Percentiles rank a stretch among this genome's conserved stretches.
phyloP scores from a whole-genome alignment of 2,888 invertebrate species.

The Trilocha varians region DNA sequence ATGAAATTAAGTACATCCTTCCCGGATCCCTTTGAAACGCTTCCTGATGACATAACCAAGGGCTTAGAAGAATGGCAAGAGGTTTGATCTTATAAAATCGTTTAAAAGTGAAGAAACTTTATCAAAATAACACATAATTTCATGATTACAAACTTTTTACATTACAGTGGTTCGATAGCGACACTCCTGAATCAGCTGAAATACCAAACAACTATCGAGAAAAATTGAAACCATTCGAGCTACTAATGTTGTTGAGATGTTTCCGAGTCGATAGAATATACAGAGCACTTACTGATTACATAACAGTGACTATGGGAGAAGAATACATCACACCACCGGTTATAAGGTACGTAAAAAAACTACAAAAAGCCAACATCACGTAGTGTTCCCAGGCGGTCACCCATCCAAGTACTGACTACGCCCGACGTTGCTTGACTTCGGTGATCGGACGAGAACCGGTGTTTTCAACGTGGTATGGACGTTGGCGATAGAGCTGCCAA shows the following conservation, averaged over 20 bases:
- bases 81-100: slow-evolving; percentile 43
- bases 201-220: slow-evolving; percentile 83
- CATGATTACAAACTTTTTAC: neutral
- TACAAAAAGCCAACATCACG: slow-evolving; percentile 47
- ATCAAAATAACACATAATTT: neutral
- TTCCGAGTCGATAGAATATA: slow-evolving; percentile 92
- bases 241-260: slow-evolving; percentile 88
- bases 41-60: slow-evolving; percentile 77
- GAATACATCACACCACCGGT: slow-evolving; percentile 92
- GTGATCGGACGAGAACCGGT: slow-evolving; percentile 4
- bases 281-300: slow-evolving; percentile 87
- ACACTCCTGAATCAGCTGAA: slow-evolving; percentile 81
- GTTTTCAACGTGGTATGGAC: neutral
- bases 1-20: slow-evolving; percentile 81
- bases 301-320: slow-evolving; percentile 87
- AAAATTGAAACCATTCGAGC: slow-evolving; percentile 76
- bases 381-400: slow-evolving; percentile 64
- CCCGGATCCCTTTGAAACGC: slow-evolving; percentile 73
- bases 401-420: slow-evolving; percentile 67
- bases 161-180: slow-evolving; percentile 86
- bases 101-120: neutral
- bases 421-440: no score
- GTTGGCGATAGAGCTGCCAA: neutral
- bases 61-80: slow-evolving; percentile 76
- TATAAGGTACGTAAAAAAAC: slow-evolving; percentile 55